phyloP scores from a whole-genome alignment of 2,888 invertebrate species.

The Aromia moschata region DNA sequence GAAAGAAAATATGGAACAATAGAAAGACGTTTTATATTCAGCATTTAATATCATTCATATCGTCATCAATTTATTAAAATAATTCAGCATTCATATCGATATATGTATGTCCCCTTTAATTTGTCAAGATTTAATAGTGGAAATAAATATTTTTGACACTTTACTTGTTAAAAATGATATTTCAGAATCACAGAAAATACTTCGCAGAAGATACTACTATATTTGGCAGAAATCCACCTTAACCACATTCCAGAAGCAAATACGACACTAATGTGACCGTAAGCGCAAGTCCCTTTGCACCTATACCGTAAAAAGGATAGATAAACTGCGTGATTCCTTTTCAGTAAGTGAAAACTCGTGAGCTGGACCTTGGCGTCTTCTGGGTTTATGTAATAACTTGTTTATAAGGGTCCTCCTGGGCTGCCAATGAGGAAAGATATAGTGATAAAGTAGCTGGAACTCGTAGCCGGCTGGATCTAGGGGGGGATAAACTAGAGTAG shows the following conservation, averaged over 20 bases:
- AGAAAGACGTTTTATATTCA: too few relatives aligned
- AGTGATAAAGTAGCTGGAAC: slow-evolving; percentile 18
- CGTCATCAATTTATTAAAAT: too few relatives aligned
- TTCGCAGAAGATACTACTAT: too few relatives aligned
- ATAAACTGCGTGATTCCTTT: slow-evolving; percentile 11
- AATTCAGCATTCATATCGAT: too few relatives aligned
- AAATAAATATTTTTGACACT: too few relatives aligned
- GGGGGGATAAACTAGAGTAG: slow-evolving; percentile 14
- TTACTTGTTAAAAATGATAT: too few relatives aligned
- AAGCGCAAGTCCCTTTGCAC: slow-evolving; percentile 1
- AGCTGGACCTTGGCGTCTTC: not conserved
- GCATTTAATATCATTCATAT: too few relatives aligned
- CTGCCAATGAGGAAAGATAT: slow-evolving; percentile 15
- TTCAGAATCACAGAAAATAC: too few relatives aligned
- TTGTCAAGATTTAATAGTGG: too few relatives aligned
- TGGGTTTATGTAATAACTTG: slow-evolving; percentile 20
- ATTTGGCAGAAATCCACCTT: slow-evolving; percentile 1
- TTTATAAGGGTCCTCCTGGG: slow-evolving; percentile 21
- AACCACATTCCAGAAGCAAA: not conserved
- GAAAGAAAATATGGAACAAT: too few relatives aligned
- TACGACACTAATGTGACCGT: slow-evolving; percentile 6
- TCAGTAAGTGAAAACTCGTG: slow-evolving; percentile 18
- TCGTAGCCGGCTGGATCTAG: slow-evolving; percentile 15
- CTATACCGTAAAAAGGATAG: not conserved
- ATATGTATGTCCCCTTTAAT: too few relatives aligned